Conservation (phyloP, 1,140 invertebrate species). For the Drosophila elegans region DNA sequence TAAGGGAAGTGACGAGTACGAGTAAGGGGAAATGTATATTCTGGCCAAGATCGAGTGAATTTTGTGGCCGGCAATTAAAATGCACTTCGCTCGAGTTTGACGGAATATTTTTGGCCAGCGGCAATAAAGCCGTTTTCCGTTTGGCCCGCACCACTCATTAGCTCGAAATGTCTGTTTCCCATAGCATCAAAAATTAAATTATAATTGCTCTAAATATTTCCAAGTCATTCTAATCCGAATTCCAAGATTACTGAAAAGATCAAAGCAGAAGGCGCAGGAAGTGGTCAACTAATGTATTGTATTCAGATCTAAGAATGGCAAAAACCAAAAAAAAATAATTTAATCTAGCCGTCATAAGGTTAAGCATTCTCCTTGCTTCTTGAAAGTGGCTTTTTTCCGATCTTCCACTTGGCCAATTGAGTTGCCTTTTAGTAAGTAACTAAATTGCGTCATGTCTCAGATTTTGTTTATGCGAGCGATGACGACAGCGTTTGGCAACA, state of each 20-base stretch:
- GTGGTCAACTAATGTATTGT: constrained; percentile 33
- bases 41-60: constrained; percentile 14
- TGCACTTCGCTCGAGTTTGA: constrained; percentile 29
- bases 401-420: constrained; percentile 13
- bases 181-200: constrained; percentile 40
- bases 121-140: constrained; percentile 11
- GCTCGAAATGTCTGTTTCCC: constrained; percentile 39
- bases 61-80: constrained; percentile 42
- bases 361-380: constrained; percentile 14
- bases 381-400: constrained; percentile 40
- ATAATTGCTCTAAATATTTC: constrained; percentile 36
- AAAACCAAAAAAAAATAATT: not conserved
- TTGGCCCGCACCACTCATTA: constrained; percentile 23
- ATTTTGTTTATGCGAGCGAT: constrained; percentile 40
- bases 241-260: constrained; percentile 43
- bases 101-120: constrained; percentile 35
- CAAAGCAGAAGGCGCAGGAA: constrained; percentile 31
- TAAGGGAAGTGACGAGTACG: constrained; percentile 19
- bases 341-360: constrained; percentile 1
- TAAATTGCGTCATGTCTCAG: constrained; percentile 48
- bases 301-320: not conserved
- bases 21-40: not conserved
- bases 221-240: constrained; percentile 47
- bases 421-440: constrained; percentile 44
- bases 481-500: constrained; percentile 19